Evolutionary conservation across 2,888 invertebrate genomes (phyloP), one percentile per base, ranked within the genome.

Genomic region (Hesperia comma): DNA sequence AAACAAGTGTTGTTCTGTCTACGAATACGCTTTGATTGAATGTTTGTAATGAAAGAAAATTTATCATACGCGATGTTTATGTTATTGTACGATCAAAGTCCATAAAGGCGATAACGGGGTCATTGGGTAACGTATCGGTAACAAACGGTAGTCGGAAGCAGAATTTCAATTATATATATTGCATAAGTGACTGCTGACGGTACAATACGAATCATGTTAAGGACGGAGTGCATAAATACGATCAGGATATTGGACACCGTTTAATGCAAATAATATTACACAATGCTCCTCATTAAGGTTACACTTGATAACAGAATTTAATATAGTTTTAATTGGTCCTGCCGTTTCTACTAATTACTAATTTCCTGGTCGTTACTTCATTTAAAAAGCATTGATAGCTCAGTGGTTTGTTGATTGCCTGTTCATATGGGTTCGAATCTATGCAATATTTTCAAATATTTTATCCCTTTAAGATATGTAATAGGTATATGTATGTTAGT

Each of bases 91-190:
- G 76, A 67, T 62, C 74, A 74, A 76, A 78, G 76, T 79, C 73
- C 76, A 72, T 68, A 71, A 70, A 67, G 1, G 62, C 72, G 70
- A 73, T 77, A 77, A 75, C 71, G 73, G 74, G 77, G 79, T 79
- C 77, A 76, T 69, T 68, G 72, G 61, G 76, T 75, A 74, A 73
- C 68, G 69, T 73, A 73, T 66, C 66, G 54, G 60, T 60, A 57
- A 60, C 33, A 60, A 60, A 66, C 60, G 43, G 60, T 55, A 66
- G 54, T 72, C 74, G 76, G 74, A 72, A 72, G 71, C 72, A 71
- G 71, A 72, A 73, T 69, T 70, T 41, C 58, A 64, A 64, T 64
- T 56, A 63, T 56, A 63, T 56, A 32, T 26, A 26, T 64, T 64
- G 58, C 58, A 58, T 64, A 64, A 64, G 64, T 40, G 15, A 21